Percentiles rank a stretch among this genome's conserved stretches.
These are phyloP conservation scores for Mandrillus leucophaeus DNA, from an alignment of 2,113 vertebrate genomes.

Conservation along the genomic window DNA sequence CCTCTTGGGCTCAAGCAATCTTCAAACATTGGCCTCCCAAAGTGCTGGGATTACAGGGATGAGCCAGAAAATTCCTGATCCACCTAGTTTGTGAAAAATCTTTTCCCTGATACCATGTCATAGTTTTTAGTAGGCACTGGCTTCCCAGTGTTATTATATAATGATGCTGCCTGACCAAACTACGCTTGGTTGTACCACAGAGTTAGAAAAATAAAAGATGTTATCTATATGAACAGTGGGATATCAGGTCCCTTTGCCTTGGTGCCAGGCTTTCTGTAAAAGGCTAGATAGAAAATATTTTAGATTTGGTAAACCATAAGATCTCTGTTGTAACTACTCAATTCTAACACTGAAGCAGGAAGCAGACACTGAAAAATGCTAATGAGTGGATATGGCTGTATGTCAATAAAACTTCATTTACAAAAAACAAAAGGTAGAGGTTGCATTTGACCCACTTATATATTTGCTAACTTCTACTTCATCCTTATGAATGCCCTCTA, in stretches of 20 bases:
- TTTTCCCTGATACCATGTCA: neutral
- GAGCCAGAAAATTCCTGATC: neutral
- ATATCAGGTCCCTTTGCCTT: neutral
- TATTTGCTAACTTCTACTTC: neutral
- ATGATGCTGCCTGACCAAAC: neutral
- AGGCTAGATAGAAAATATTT: neutral
- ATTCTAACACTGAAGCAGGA: neutral
- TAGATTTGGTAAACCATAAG: neutral
- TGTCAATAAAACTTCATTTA: neutral
- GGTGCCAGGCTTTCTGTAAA: neutral
- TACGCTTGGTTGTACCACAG: neutral
- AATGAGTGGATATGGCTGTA: neutral
- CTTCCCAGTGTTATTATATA: neutral
- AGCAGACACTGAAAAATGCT: neutral
- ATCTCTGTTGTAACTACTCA: neutral
- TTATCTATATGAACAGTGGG: neutral
- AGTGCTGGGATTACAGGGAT: no score
- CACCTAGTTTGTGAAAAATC: neutral
- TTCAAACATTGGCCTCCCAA: no score
- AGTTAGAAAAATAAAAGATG: neutral
- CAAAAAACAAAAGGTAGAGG: neutral
- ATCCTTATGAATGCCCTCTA: neutral
- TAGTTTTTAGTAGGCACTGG: neutral
- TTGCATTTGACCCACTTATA: neutral
- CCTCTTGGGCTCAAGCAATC: no score